Base-by-base conservation (phyloP, 37 sponge, comb jelly and placozoan genomes). In the Haliclona indistincta region DNA sequence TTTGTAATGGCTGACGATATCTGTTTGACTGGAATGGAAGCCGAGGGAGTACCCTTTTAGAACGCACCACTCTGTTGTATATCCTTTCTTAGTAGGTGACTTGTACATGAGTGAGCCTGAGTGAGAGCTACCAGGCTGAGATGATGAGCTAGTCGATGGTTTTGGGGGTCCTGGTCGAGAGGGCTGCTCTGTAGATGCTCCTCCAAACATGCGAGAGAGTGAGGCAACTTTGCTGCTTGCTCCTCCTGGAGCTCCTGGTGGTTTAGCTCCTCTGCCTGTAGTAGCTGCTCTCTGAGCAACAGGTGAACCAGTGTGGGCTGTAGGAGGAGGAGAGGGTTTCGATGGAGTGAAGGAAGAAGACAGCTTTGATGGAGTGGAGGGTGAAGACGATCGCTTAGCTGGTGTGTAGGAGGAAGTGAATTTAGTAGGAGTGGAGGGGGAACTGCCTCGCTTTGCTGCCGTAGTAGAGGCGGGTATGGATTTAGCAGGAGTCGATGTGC, bases 201-300 rank as follows among this genome's bases (percentile, higher is more conserved):
- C 56, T 28, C 63, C 60, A 49, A 83, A 83, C 76, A 83, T 75
- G 33, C 38, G 45, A 17, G 67, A 66, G 26, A 81, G 32, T 0
- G 72, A 44, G 7, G 60, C 60, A 25, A 58, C 60, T 58, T 58
- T 58, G 25, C 62, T 60, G 30, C 7, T 29, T 6, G 51, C 26
- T 42, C 32, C 4, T 1, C 28, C 63, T 23, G 40, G 70, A 8
- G 70, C 4, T 3, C 23, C 22, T 20, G 28, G 51, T 22, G 20
- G 40, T 44, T 5, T 66, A 20, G 41, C 22, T 13, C 51, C 2
- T 5, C 35, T n/a, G 28, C 60, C 25, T n/a, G 60, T 20, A 58
- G 60, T 8, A 58, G 60, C 7, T 26, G 28, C n/a, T 8, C 6
- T 58, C 6, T 20, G 23, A 58, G 28, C 26, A 6, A 26, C 7